Percentiles rank a stretch among this genome's conserved stretches.
Evolutionary conservation across 37 sponge, comb jelly and placozoan species (phyloP).

Genomic region (Ianthella basta): DNA sequence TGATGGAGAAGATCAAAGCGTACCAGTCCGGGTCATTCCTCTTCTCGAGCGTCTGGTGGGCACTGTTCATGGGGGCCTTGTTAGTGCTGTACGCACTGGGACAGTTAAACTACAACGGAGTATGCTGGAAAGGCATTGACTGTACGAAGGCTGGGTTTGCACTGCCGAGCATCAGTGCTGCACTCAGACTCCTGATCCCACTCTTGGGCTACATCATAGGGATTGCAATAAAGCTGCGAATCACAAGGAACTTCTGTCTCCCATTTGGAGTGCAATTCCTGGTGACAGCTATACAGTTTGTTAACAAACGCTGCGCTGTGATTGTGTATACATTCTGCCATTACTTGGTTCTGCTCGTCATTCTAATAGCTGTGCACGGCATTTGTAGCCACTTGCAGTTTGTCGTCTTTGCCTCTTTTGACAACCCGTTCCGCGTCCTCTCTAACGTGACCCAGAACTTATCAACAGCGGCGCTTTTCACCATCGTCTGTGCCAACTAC

Average conservation of each 20-base stretch:
- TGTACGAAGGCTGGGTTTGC: neutral
- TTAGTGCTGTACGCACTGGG: neutral
- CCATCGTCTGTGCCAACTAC: neutral
- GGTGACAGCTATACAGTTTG: neutral
- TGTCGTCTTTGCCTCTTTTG: constrained; percentile 23
- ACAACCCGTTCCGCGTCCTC: constrained; percentile 16
- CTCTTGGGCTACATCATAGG: constrained; percentile 19
- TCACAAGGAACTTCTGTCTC: neutral
- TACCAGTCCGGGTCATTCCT: neutral
- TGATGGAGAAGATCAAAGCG: neutral
- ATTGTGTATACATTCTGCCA: neutral
- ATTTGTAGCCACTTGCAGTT: constrained; percentile 24
- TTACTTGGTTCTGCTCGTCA: neutral
- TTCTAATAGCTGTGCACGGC: neutral
- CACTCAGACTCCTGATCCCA: neutral
- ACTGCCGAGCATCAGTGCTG: neutral
- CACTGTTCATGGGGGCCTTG: neutral
- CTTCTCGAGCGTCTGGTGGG: constrained; percentile 35
- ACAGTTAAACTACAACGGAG: neutral
- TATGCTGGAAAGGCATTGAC: constrained; percentile 7
- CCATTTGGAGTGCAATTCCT: neutral
- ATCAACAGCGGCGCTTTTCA: neutral
- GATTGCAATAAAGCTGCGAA: neutral
- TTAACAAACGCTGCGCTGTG: neutral
- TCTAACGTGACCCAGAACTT: neutral